Evolutionary conservation across 2,113 vertebrate genomes (phyloP).

Genomic region (Psophia crepitans): DNA sequence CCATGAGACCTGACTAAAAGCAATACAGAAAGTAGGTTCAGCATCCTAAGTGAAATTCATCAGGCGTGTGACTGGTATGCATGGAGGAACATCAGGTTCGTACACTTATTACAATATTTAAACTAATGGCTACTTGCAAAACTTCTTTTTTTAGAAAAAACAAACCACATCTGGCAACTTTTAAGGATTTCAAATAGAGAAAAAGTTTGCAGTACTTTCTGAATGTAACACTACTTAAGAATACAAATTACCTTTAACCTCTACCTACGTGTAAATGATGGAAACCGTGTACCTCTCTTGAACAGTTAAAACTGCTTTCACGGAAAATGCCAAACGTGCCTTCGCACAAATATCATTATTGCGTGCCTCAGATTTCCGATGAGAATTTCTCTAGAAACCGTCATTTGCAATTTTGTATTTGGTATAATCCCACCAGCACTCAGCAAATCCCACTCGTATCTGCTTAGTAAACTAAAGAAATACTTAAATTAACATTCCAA

Average conservation of each 20-base stretch:
- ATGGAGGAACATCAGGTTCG: background rate
- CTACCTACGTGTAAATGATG: background rate
- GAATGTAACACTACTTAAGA: background rate
- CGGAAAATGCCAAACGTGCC: background rate
- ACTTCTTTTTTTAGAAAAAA: background rate
- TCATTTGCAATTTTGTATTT: background rate
- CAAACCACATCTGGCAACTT: background rate
- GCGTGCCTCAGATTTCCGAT: background rate
- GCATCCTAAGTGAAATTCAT: background rate
- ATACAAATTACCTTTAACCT: background rate
- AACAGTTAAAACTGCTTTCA: background rate
- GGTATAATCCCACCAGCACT: background rate
- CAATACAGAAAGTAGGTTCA: background rate
- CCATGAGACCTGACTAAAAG: background rate
- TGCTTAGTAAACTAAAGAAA: background rate
- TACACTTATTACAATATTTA: background rate
- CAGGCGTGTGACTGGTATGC: background rate
- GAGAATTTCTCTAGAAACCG: background rate
- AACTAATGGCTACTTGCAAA: background rate
- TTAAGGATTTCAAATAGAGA: background rate
- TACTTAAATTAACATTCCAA: background rate
- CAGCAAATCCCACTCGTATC: background rate
- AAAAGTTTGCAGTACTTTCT: background rate
- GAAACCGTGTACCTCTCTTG: background rate
- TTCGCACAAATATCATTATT: background rate